phyloP scores from a whole-genome alignment of 2,888 invertebrate species.

The Miltochrista miniata region DNA sequence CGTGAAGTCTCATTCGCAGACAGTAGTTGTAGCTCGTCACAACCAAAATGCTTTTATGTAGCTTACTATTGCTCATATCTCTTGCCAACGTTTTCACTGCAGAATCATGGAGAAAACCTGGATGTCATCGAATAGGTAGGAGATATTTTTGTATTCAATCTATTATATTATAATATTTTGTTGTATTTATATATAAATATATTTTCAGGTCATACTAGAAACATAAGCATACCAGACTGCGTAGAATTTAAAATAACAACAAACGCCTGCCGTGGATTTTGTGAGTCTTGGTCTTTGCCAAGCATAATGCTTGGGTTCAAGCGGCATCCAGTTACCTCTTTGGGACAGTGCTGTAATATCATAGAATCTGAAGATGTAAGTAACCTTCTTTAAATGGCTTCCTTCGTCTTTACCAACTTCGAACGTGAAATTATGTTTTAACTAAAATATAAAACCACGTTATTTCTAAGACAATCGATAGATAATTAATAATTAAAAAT shows the following conservation, averaged over 20 bases:
- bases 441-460: neutral
- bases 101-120: slow-evolving; percentile 88
- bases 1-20: slow-evolving; percentile 38
- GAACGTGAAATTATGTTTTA: no score
- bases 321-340: slow-evolving; percentile 87
- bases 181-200: neutral
- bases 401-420: no score
- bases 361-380: slow-evolving; percentile 93
- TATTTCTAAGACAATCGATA: no score
- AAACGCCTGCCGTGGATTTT: slow-evolving; percentile 94
- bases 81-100: slow-evolving; percentile 68
- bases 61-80: slow-evolving; percentile 57
- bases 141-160: neutral
- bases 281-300: slow-evolving; percentile 94
- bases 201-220: slow-evolving; percentile 88
- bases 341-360: slow-evolving; percentile 95
- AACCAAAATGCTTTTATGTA: slow-evolving; percentile 57
- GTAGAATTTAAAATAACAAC: slow-evolving; percentile 93
- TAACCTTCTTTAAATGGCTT: slow-evolving; percentile 3
- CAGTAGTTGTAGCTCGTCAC: slow-evolving; percentile 8
- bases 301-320: slow-evolving; percentile 84
- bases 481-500: no score
- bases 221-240: slow-evolving; percentile 92
- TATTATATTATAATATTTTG: neutral
- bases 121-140: slow-evolving; percentile 91